Conservation (phyloP, 2,113 vertebrate species). For the Hassar affinis region DNA sequence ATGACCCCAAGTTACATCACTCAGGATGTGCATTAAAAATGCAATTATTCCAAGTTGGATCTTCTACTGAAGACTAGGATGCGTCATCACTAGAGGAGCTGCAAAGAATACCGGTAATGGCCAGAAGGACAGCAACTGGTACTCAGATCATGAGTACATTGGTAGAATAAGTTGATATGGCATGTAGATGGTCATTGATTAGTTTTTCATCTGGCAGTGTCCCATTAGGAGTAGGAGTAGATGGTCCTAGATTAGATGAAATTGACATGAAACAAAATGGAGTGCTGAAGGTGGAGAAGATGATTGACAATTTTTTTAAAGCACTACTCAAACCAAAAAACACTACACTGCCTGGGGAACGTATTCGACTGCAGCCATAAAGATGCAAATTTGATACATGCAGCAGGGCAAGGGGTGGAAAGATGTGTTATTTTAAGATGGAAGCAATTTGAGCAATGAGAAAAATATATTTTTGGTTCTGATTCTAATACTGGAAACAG, state of each 20-base stretch:
- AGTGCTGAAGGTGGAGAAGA: not conserved
- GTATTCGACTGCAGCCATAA: not conserved
- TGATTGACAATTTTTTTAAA: not conserved
- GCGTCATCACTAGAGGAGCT: not conserved
- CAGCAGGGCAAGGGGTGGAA: not conserved
- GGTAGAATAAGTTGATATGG: not conserved
- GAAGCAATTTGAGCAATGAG: slow-evolving; percentile 23
- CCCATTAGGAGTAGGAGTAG: not conserved
- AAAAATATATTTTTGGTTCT: slow-evolving; percentile 1
- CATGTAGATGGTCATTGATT: not conserved
- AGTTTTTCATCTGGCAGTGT: not conserved
- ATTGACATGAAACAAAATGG: not conserved
- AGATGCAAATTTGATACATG: not conserved
- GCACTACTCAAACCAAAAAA: not conserved
- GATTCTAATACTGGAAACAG: slow-evolving; percentile 37
- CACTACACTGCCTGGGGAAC: not conserved
- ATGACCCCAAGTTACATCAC: not conserved
- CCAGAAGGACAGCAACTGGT: not conserved
- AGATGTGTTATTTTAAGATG: slow-evolving; percentile 11
- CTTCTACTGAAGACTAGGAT: not conserved
- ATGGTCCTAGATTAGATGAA: too few relatives aligned
- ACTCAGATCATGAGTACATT: not conserved
- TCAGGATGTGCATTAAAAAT: not conserved
- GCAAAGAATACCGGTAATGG: not conserved
- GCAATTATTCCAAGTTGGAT: not conserved